Conservation (phyloP, 1,140 invertebrate genomes). For the Trigoniulus corallinus region DNA sequence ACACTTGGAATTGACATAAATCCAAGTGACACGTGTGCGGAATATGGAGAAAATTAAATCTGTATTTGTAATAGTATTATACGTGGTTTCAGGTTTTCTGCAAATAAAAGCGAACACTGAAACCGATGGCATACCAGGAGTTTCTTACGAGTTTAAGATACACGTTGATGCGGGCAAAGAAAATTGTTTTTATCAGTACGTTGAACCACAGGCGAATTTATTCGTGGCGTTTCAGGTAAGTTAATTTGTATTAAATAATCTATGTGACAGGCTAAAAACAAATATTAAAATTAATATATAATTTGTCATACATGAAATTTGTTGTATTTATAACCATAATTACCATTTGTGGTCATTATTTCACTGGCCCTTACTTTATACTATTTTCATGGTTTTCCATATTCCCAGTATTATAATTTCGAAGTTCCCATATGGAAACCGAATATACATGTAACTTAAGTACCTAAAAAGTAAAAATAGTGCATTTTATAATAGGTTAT, state of each 20-base stretch:
- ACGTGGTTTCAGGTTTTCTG: no score
- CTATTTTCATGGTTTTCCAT: not conserved
- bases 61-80: no score
- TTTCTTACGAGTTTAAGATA: conserved; percentile 88
- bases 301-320: not conserved
- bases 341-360: not conserved
- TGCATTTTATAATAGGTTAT: conserved; percentile 33
- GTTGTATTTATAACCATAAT: not conserved
- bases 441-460: not conserved
- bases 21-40: no score
- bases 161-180: conserved; percentile 85
- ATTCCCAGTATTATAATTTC: not conserved
- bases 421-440: not conserved
- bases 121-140: conserved; percentile 43
- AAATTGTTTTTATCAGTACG: conserved; percentile 87
- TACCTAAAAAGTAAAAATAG: no score
- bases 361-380: not conserved
- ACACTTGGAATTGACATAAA: no score
- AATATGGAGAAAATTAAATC: no score
- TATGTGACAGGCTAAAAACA: not conserved
- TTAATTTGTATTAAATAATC: conserved; percentile 7
- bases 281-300: conserved; percentile 12
- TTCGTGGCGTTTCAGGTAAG: conserved; percentile 81
- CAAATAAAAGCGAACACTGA: no score
- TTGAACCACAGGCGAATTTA: conserved; percentile 76